Base-by-base conservation (phyloP, 2,888 invertebrate genomes). In the Stenurella melanura region DNA sequence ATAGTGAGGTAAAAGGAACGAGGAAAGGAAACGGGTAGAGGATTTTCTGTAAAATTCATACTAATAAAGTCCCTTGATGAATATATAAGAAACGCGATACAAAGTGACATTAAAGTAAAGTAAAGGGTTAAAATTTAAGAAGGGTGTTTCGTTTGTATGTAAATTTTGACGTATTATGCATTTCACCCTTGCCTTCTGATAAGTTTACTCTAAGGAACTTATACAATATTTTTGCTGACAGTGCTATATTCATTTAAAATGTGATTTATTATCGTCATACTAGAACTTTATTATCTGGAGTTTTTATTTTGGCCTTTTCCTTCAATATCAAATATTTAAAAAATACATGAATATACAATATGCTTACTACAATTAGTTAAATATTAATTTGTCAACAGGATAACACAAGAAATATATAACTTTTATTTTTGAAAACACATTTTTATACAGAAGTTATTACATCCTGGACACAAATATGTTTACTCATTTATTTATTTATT, bases 51-150 rank as follows among this genome's bases (percentile, higher is more conserved):
- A 82, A 84, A 83, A 84, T 80, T 80, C 81, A 83, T 84, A 85
- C 87, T 88, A 88, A 87, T 88, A 87, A 87, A 88, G 88, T 87
- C 88, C 87, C 88, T 88, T 88, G 88, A 88, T 88, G 88, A 88
- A 88, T 88, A 88, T 88, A 88, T 87, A 88, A 88, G 88, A 88
- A 88, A 88, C 85, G 86, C 87, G 88, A 88, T 88, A 88, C 87
- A 87, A 87, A 87, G 87, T 88, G 88, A 88, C 88, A 88, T 88
- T 87, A 87, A 87, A 85, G 86, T 84, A 87, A 87, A 85, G 86
- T 84, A 85, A 86, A 87, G 87, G 87, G 87, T 86, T 85, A 87
- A 87, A 86, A 82, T 88, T 87, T 87, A 88, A 88, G 88, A 87
- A 88, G 87, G 87, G 86, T 84, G 85, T 81, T 78, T 69, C 86